Evolutionary conservation across 2,113 vertebrate species (phyloP), one percentile per base, ranked within the genome.

Genomic region (Zeus faber): DNA sequence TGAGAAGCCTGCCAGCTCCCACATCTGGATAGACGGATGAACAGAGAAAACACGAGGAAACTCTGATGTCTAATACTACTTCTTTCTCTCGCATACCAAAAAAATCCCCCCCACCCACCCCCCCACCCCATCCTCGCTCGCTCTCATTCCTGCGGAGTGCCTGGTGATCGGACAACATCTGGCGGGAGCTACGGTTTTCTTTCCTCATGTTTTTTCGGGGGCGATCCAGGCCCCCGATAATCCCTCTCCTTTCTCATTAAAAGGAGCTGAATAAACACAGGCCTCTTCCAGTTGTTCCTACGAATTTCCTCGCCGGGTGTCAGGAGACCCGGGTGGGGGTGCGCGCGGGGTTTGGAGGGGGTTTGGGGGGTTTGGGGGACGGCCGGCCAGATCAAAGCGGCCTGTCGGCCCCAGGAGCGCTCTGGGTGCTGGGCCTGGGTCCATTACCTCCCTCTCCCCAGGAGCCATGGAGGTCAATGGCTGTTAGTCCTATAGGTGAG

Each of bases 221-320:
- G 66, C 84, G 87, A 90, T 89, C 77, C 68, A 79, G 82, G 80
- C 79, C 83, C 69, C 75, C 58, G 88, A 91, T 90, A 89, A 90
- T 90, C 85, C 78, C 70, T 88, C 82, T 89, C 86, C 81, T 77
- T 88, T 75, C 85, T 91, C 89, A 90, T 90, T 90, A 90, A 88
- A 74, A 84, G 82, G 80, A 84, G 87, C 85, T 90, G 86, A 89
- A 89, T 90, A 90, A 91, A 90, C 87, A 90, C 81, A 76, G 86
- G 80, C 87, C 85, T 86, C 84, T 89, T 90, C 84, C 87, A 89
- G 90, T 89, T 89, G 85, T 91, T 90, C 87, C 87, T 88, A 77
- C 85, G 76, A 89, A 91, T 90, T 91, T 90, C 89, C 86, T 90
- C 74, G 64, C 77, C 68, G 74, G 84, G 83, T 82, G 80, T 87